Conservation (phyloP, 2,888 invertebrate genomes). For the Alentia gelatinosa region DNA sequence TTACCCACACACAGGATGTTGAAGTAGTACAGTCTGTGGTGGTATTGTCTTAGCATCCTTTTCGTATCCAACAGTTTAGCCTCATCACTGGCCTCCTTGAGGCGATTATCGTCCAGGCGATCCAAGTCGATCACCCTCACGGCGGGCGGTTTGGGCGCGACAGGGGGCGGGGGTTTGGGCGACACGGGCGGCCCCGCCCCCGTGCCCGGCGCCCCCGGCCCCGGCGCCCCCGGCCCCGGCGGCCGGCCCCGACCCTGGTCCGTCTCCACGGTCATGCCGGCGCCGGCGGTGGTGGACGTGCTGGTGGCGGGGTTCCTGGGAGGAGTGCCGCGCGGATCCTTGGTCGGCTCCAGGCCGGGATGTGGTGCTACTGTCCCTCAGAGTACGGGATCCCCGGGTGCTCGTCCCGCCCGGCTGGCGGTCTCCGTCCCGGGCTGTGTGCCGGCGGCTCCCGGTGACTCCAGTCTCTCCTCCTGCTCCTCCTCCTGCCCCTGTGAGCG, state of each 20-base stretch:
- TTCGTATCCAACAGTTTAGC: constrained; percentile 54
- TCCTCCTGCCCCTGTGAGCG: not conserved
- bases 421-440: no score
- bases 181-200: not conserved
- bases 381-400: no score
- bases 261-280: constrained; percentile 7
- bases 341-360: no score
- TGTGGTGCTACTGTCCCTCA: no score
- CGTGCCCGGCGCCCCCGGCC: not conserved
- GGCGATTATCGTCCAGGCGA: not conserved
- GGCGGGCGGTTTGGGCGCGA: not conserved
- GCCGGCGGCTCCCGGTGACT: no score
- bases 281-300: not conserved
- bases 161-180: not conserved
- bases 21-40: constrained; percentile 56
- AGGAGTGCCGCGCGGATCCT: no score
- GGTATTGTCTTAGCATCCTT: constrained; percentile 60
- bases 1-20: constrained; percentile 66
- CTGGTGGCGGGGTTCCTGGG: no score
- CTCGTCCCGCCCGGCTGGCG: not conserved
- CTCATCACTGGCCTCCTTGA: not conserved
- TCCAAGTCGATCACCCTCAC: constrained; percentile 44
- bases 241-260: constrained; percentile 2
- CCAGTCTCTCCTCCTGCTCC: not conserved
- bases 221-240: not conserved